phyloP scores from a whole-genome alignment of 1,140 invertebrate species.

The Lucilia sericata region DNA sequence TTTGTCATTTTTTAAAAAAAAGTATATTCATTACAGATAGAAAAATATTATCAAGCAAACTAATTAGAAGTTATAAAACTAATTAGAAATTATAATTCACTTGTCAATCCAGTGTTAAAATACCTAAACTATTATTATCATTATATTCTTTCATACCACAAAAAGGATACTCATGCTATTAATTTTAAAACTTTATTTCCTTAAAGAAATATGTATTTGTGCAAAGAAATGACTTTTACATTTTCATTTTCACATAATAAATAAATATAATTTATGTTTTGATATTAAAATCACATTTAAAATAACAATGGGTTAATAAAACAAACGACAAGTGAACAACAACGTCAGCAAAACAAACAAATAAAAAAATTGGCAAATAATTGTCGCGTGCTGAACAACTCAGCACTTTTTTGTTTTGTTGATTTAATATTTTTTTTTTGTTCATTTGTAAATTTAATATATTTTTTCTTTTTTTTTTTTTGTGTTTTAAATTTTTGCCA shows the following conservation, averaged over 20 bases:
- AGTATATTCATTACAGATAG: too few relatives aligned
- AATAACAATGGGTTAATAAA: slow-evolving; percentile 5
- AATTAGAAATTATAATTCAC: too few relatives aligned
- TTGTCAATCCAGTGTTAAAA: too few relatives aligned
- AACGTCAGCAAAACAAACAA: neutral
- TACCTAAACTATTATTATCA: too few relatives aligned
- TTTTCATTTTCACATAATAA: neutral
- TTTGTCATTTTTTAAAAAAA: too few relatives aligned
- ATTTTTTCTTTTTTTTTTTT: neutral
- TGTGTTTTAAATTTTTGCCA: neutral
- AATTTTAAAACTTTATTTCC: too few relatives aligned
- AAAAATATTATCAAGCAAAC: too few relatives aligned
- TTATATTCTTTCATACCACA: too few relatives aligned
- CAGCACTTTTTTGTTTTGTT: neutral
- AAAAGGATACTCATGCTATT: too few relatives aligned
- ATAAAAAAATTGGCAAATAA: slow-evolving; percentile 2
- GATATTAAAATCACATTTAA: neutral
- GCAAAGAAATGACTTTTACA: neutral
- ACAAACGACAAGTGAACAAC: neutral
- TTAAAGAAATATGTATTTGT: too few relatives aligned
- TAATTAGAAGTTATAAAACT: too few relatives aligned
- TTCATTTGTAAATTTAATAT: neutral
- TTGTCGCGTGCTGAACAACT: slow-evolving; percentile 9
- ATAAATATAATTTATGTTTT: neutral
- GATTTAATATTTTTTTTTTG: neutral